These are phyloP conservation scores for Dicrurus megarhynchus DNA, from an alignment of 2,113 vertebrate species.

Conservation along the genomic window DNA sequence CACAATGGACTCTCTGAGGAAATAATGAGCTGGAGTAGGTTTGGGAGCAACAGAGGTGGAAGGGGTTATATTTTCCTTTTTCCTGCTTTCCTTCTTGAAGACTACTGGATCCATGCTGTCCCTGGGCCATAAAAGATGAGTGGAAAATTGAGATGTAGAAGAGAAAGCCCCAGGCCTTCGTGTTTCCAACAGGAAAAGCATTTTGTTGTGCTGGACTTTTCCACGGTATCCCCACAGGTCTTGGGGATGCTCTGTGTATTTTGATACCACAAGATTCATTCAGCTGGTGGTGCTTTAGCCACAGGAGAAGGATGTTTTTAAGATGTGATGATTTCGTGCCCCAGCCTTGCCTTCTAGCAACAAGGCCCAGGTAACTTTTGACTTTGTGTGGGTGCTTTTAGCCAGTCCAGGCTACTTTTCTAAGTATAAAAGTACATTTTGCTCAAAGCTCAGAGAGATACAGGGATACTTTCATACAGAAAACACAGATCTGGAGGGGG, in stretches of 20 bases:
- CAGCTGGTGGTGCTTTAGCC: neutral
- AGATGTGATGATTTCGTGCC: rapidly evolving
- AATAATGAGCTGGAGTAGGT: neutral
- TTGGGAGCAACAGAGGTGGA: neutral
- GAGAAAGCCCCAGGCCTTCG: neutral
- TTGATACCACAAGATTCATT: rapidly evolving
- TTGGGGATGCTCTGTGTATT: neutral
- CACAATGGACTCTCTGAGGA: rapidly evolving
- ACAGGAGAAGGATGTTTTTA: neutral
- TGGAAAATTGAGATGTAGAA: neutral
- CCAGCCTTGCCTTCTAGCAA: neutral
- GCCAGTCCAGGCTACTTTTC: neutral
- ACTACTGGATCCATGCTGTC: neutral
- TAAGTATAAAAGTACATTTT: neutral
- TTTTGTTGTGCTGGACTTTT: neutral
- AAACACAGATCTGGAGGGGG: neutral
- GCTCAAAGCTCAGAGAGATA: neutral
- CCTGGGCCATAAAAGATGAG: neutral
- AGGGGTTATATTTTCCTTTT: neutral
- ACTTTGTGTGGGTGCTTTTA: neutral
- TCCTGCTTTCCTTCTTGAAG: neutral
- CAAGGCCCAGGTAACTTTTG: neutral
- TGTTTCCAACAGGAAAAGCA: neutral
- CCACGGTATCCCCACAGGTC: rapidly evolving
- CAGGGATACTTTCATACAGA: neutral